Percentiles rank a stretch among this genome's conserved stretches.
phyloP scores from a whole-genome alignment of 64 coral and sea anemone species.

The Catalaphyllia jardinei region DNA sequence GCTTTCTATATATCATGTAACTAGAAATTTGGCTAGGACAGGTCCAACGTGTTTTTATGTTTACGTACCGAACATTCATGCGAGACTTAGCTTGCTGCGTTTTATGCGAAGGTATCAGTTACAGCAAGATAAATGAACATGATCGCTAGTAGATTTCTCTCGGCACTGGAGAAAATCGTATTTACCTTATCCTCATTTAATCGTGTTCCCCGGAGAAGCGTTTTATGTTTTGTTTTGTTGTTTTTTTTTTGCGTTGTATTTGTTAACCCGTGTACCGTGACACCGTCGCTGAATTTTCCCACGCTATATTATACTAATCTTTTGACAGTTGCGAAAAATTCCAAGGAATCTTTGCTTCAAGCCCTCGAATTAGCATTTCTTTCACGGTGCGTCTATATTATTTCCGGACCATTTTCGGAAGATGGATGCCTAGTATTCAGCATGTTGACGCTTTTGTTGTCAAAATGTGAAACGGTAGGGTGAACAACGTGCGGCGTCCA shows the following conservation, averaged over 20 bases:
- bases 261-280: conserved; percentile 42
- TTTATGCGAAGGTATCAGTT: neutral
- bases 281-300: conserved; percentile 31
- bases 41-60: too few relatives aligned
- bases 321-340: neutral
- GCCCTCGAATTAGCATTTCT: conserved; percentile 9
- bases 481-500: conserved; percentile 37
- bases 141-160: neutral
- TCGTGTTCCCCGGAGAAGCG: neutral
- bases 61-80: neutral
- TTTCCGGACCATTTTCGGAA: conserved; percentile 17
- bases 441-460: neutral
- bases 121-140: neutral
- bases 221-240: neutral
- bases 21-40: neutral
- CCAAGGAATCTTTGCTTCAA: conserved; percentile 32
- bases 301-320: conserved; percentile 26
- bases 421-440: neutral
- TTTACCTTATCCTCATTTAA: neutral
- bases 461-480: conserved; percentile 21
- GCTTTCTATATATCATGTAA: neutral
- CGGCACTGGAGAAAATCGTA: neutral
- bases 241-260: neutral
- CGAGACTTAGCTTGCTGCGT: neutral
- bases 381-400: neutral